These are phyloP conservation scores for Scomberomorus guttatus DNA, from an alignment of 2,797 vertebrate genomes.

Conservation along the genomic window DNA sequence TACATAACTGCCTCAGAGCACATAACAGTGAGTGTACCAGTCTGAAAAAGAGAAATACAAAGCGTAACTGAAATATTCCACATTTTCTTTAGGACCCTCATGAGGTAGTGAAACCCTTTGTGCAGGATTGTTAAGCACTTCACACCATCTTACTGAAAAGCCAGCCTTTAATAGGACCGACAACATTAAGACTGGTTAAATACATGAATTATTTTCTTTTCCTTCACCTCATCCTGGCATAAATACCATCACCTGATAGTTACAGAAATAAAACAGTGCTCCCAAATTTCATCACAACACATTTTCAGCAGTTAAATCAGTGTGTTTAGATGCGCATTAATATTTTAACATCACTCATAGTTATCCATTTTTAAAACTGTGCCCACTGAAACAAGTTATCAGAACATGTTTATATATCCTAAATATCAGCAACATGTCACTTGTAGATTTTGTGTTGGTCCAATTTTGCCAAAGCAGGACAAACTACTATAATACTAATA, in stretches of 20 bases:
- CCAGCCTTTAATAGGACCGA: slow-evolving; percentile 20
- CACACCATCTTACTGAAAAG: slow-evolving; percentile 7
- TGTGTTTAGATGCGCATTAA: background rate
- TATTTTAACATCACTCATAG: slow-evolving; percentile 9
- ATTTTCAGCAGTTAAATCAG: slow-evolving; percentile 8
- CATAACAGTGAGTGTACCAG: background rate
- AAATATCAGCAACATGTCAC: background rate
- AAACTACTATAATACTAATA: no score
- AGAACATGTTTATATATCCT: background rate
- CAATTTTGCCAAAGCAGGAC: background rate
- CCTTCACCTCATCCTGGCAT: slow-evolving; percentile 9
- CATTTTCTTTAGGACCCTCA: background rate
- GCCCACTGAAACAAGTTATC: background rate
- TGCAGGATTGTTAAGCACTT: background rate
- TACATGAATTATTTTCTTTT: slow-evolving; percentile 9
- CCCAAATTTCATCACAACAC: background rate
- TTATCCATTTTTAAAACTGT: background rate
- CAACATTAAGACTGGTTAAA: slow-evolving; percentile 25
- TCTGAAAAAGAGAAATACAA: background rate
- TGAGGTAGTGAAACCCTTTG: slow-evolving; percentile 3
- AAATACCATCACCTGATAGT: slow-evolving; percentile 17
- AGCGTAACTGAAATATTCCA: background rate
- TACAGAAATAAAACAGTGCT: slow-evolving; percentile 19
- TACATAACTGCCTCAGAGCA: background rate
- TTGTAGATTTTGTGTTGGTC: background rate